Percentiles rank a stretch among this genome's conserved stretches.
These are phyloP conservation scores for Gandaritis pyraliata DNA, from an alignment of 2,888 invertebrate genomes.

Conservation along the genomic window DNA sequence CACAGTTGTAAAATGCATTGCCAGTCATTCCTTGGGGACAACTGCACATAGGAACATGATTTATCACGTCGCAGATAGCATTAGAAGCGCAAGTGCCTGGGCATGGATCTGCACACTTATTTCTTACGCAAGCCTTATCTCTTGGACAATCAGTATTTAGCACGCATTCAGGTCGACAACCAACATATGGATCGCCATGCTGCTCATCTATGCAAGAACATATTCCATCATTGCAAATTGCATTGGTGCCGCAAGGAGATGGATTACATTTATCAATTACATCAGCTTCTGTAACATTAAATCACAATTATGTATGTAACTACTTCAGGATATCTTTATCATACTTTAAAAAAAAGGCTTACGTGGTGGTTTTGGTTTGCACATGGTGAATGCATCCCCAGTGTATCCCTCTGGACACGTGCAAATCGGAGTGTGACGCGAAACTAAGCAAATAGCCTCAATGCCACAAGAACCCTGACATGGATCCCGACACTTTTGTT, in stretches of 20 bases:
- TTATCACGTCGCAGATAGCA: slow-evolving; percentile 89
- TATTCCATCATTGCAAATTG: slow-evolving; percentile 82
- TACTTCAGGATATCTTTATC: background rate
- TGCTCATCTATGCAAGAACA: slow-evolving; percentile 86
- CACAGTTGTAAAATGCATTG: slow-evolving; percentile 87
- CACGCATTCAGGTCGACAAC: slow-evolving; percentile 89
- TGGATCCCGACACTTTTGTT: slow-evolving; percentile 89
- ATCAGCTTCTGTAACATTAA: slow-evolving; percentile 53
- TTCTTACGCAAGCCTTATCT: slow-evolving; percentile 86
- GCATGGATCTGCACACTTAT: slow-evolving; percentile 89
- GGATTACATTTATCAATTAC: slow-evolving; percentile 82
- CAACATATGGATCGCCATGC: slow-evolving; percentile 87
- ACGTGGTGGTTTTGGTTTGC: slow-evolving; percentile 76
- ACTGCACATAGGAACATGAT: slow-evolving; percentile 89
- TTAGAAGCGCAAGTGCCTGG: slow-evolving; percentile 88
- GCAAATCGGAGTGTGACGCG: slow-evolving; percentile 90
- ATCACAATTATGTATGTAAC: background rate
- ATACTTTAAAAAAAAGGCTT: slow-evolving; percentile 36
- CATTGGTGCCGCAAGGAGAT: slow-evolving; percentile 87
- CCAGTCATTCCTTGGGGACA: slow-evolving; percentile 88
- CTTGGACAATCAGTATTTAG: slow-evolving; percentile 87
- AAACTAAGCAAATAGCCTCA: slow-evolving; percentile 85
- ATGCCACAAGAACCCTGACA: slow-evolving; percentile 89
- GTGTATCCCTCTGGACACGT: slow-evolving; percentile 88
- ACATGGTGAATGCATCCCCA: slow-evolving; percentile 87